Base-by-base conservation (phyloP, 2,888 invertebrate genomes). In the Pristionchus mayeri region DNA sequence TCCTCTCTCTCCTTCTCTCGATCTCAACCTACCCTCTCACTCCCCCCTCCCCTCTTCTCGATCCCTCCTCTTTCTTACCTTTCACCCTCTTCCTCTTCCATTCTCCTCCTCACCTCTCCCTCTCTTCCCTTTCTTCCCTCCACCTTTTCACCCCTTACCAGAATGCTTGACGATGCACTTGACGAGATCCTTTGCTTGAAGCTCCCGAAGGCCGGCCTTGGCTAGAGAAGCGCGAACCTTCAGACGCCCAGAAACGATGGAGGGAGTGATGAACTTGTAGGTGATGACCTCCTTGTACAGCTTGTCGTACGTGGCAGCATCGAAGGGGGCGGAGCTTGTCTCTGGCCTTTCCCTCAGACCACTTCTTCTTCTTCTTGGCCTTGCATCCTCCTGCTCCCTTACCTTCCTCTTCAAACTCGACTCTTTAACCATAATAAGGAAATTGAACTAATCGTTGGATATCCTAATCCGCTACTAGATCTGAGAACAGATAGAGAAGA, bases 321-420 rank as follows among this genome's bases (percentile, higher is more conserved):
- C 99, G 93, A 99, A 99, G 92, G 99, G 91, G 80, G 99, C 98
- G 94, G 98, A n/a, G n/a, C n/a, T n/a, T n/a, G n/a, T n/a, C n/a
- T n/a, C n/a, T n/a, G n/a, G n/a, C n/a, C n/a, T n/a, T 99, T 96
- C 99, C 99, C 95, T 99, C 99, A 92, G 98, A 98, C 99, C 99
- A 99, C n/a, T n/a, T n/a, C 97, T 99, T 99, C 97, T 97, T 95
- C 95, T 91, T 92, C 89, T 92, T 92, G 87, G 91, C 91, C 86
- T 90, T 90, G 86, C 89, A 88, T 40, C 89, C 89, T 86, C 92
- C 92, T 85, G 93, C 92, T 86, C 93, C 93, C 88, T 93, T n/a
- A n/a, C 93, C 90, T 94, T 93, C 89, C 92, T 92, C 84, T 88
- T 88, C n/a, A n/a, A n/a, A n/a, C n/a, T n/a, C n/a, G n/a, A n/a